A percentile compares a stretch with the other conserved stretches of the same genome.
These are phyloP conservation scores for Drosophila lutescens DNA, from an alignment of 2,888 invertebrate genomes.

Conservation along the genomic window DNA sequence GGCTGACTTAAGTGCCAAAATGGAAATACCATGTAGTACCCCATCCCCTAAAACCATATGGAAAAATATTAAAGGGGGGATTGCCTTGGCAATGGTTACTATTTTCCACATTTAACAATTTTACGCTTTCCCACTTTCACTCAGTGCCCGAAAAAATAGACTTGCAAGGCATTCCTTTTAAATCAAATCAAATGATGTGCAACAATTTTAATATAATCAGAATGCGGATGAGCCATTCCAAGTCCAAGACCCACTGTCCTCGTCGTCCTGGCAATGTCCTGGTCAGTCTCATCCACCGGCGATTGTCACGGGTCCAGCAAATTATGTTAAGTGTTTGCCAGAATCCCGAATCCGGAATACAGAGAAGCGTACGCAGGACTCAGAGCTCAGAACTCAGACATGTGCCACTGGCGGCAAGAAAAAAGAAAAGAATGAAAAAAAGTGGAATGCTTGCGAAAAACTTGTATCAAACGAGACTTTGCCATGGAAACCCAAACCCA, in stretches of 20 bases:
- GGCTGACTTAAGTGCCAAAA: conserved; percentile 83
- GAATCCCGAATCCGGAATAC: neutral
- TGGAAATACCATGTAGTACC: conserved; percentile 83
- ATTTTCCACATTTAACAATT: conserved; percentile 2
- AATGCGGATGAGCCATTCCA: conserved; percentile 14
- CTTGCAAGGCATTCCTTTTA: conserved; percentile 26
- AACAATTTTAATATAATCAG: conserved; percentile 62
- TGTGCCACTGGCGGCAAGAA: conserved; percentile 10
- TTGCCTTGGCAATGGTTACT: conserved; percentile 16
- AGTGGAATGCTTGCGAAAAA: conserved; percentile 31
- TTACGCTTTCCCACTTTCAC: neutral
- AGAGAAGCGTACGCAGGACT: neutral
- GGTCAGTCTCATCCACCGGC: conserved; percentile 50
- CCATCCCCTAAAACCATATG: neutral
- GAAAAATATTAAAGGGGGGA: neutral
- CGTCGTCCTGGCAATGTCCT: conserved; percentile 68
- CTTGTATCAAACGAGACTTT: conserved; percentile 44
- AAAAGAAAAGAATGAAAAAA: conserved; percentile 16
- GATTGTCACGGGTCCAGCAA: conserved; percentile 60
- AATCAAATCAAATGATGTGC: conserved; percentile 75
- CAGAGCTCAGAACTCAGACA: neutral
- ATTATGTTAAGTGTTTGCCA: conserved; percentile 60
- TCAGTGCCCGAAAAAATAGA: neutral
- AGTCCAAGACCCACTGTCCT: neutral
- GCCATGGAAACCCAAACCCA: conserved; percentile 56